phyloP scores from a whole-genome alignment of 1,140 invertebrate genomes.

The Leptopilina clavipes region DNA sequence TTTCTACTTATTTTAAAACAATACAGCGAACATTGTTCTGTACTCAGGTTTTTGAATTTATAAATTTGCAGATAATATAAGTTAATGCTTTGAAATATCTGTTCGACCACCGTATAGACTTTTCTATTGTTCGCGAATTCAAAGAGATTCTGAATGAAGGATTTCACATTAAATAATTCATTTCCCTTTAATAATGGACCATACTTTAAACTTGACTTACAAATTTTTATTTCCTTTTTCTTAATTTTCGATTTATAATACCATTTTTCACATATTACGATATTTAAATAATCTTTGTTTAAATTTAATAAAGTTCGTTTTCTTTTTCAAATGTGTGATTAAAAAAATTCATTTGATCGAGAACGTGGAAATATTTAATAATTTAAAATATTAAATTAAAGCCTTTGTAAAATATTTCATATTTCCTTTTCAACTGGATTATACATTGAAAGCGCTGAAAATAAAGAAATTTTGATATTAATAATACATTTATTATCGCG shows the following conservation, averaged over 20 bases:
- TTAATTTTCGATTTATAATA: neutral
- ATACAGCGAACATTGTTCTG: no score
- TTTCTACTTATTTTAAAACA: no score
- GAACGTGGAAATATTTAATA: no score
- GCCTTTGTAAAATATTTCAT: no score
- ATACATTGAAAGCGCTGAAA: no score
- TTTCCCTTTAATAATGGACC: neutral
- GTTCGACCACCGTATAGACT: neutral
- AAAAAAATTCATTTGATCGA: neutral
- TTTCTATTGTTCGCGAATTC: neutral
- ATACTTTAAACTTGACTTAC: neutral
- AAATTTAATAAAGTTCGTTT: no score
- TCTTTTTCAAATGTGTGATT: neutral
- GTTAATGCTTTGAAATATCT: neutral
- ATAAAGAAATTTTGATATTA: no score
- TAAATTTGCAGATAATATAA: neutral
- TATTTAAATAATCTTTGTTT: no score
- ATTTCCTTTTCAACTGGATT: no score
- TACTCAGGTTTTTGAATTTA: neutral
- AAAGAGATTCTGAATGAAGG: slow-evolving; percentile 5
- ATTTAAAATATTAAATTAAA: no score
- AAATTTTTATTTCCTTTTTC: neutral
- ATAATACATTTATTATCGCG: no score
- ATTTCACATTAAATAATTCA: neutral
- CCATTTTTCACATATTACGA: neutral